phyloP scores from a whole-genome alignment of 2,113 vertebrate species.

The Sylvietta virens region DNA sequence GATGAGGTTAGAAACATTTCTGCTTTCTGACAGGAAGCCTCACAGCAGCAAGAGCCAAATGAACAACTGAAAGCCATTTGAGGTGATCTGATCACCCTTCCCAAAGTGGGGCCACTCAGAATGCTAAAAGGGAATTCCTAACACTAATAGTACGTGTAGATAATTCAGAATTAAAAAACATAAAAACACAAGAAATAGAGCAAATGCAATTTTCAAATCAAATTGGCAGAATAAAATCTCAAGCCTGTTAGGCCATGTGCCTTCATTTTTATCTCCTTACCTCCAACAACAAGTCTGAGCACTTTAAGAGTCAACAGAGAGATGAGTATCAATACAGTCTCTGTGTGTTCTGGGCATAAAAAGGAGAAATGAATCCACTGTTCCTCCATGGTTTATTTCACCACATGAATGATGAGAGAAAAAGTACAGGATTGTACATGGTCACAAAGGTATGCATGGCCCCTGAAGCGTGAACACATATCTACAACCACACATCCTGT shows the following conservation, averaged over 20 bases:
- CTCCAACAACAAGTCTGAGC: not conserved
- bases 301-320: not conserved
- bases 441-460: not conserved
- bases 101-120: not conserved
- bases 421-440: not conserved
- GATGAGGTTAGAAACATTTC: not conserved
- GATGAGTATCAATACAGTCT: not conserved
- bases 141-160: not conserved
- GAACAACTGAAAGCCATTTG: not conserved
- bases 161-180: not conserved
- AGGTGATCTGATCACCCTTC: not conserved
- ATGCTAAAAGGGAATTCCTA: not conserved
- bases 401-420: slow-evolving; percentile 29
- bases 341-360: not conserved
- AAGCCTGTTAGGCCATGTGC: not conserved
- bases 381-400: not conserved
- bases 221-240: not conserved
- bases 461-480: not conserved
- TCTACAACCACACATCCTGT: slow-evolving; percentile 32
- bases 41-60: not conserved
- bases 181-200: not conserved
- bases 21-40: not conserved
- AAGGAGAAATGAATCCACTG: not conserved
- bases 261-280: not conserved
- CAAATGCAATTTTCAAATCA: not conserved